Evolutionary conservation across 2,888 invertebrate genomes (phyloP).

Genomic region (Hypsopygia costalis): DNA sequence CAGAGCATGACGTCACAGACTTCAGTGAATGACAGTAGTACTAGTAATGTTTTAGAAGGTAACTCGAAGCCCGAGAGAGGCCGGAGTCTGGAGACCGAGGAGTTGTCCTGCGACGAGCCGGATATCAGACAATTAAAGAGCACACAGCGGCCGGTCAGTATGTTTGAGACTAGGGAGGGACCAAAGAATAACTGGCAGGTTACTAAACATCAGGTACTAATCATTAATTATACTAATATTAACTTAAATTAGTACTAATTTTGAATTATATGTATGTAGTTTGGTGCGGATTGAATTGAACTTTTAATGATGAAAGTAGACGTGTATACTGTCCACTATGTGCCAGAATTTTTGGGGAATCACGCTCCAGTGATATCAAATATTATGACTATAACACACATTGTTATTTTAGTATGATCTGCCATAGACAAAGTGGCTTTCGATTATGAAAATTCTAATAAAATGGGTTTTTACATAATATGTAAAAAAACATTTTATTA

Average conservation of each 20-base stretch:
- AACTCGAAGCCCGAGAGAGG: conserved; percentile 52
- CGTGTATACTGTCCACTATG: too few species aligned
- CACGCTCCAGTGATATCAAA: too few species aligned
- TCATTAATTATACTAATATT: conserved; percentile 57
- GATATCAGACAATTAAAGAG: conserved; percentile 63
- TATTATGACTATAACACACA: too few species aligned
- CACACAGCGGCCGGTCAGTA: conserved; percentile 89
- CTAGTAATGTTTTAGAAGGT: conserved; percentile 35
- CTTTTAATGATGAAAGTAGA: too few species aligned
- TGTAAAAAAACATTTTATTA: too few species aligned
- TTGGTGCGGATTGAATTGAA: too few species aligned
- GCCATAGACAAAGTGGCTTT: too few species aligned
- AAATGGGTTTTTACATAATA: too few species aligned
- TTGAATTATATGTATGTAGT: conserved; percentile 2
- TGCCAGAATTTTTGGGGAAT: too few species aligned
- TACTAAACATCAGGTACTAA: conserved; percentile 81
- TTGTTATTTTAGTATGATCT: too few species aligned
- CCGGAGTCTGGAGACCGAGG: conserved; percentile 64
- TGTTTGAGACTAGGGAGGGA: conserved; percentile 92
- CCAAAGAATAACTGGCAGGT: conserved; percentile 81
- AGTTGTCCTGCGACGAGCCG: conserved; percentile 65
- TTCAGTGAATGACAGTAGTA: conserved; percentile 53
- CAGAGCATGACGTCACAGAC: conserved; percentile 61
- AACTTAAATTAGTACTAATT: conserved; percentile 10
- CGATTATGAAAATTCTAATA: too few species aligned